Conservation (phyloP, 2,797 vertebrate genomes). For the Anisognathus igniventris region DNA sequence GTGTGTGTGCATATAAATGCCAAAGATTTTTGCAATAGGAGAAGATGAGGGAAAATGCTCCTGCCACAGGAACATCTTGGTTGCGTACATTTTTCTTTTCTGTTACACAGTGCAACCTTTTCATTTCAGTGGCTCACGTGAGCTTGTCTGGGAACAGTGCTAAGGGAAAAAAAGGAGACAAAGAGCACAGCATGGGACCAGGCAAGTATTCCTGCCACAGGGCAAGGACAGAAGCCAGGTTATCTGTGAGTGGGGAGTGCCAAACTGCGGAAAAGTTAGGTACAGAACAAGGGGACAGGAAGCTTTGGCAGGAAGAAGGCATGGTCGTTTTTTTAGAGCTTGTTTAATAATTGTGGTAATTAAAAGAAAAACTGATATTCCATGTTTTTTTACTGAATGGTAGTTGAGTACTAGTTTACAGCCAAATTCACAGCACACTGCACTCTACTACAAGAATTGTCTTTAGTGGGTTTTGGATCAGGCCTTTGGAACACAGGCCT, state of each 20-base stretch:
- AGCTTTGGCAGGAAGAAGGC: neutral
- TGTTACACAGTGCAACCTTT: neutral
- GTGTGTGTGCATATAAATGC: neutral
- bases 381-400: neutral
- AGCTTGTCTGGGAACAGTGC: neutral
- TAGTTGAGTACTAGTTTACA: constrained; percentile 1
- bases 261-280: constrained; percentile 8
- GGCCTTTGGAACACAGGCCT: constrained; percentile 43
- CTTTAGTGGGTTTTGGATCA: constrained; percentile 51
- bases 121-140: neutral
- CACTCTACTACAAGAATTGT: neutral
- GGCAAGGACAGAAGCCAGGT: constrained; percentile 4
- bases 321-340: neutral
- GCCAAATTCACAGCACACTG: constrained; percentile 25
- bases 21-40: constrained; percentile 35
- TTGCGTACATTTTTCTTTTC: neutral
- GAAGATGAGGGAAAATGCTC: constrained; percentile 10
- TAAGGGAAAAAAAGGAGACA: neutral
- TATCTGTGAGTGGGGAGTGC: neutral
- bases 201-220: neutral
- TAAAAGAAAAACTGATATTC: neutral
- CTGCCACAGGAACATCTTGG: neutral
- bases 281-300: neutral
- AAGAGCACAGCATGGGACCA: neutral
- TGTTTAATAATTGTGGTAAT: neutral